Base-by-base conservation (phyloP, 2,888 invertebrate genomes). In the Stegana nigrithorax region DNA sequence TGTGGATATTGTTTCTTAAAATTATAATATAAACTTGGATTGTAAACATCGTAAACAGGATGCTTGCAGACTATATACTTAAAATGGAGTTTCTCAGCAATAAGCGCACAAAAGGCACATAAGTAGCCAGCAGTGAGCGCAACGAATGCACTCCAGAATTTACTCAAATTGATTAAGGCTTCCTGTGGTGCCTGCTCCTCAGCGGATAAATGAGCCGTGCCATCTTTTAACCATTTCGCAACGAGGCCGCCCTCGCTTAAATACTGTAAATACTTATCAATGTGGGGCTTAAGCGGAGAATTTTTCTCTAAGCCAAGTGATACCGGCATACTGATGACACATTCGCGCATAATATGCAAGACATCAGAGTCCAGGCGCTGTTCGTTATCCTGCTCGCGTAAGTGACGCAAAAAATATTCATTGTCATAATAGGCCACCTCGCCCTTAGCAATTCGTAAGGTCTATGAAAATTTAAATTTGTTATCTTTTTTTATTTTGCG, bases 241-340 rank as follows among this genome's bases (percentile, higher is more conserved):
- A 93, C 89, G 4, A 95, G 85, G 10, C 94, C 94, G 0, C 90
- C 91, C 87, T 95, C 94, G 0, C 91, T 87, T 8, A 93, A 87
- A 55, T 89, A 87, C 69, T 89, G 86, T 44, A 94, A 87, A 72
- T 91, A 88, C 69, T 88, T 87, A 80, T 94, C 92, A 19, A 91
- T 88, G 65, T 89, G 86, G 0, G 89, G 88, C 77, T 92, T 93
- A 4, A 94, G 82, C 0, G 93, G 92, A 0, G 94, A 93, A 82
- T 94, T 93, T 75, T 92, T 94, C 75, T 93, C 92, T 73, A 94
- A 88, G 0, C 93, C 94, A 65, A 95, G 87, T 0, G 93, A 92
- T 58, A 94, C 89, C 0, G 94, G 94, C 88, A 93, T 92, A 69
- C 91, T 90, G 4, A 94, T 90, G 0, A 92, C 89, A 81, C 95